phyloP scores from a whole-genome alignment of 2,888 invertebrate genomes.

The Callyntrura sp. region DNA sequence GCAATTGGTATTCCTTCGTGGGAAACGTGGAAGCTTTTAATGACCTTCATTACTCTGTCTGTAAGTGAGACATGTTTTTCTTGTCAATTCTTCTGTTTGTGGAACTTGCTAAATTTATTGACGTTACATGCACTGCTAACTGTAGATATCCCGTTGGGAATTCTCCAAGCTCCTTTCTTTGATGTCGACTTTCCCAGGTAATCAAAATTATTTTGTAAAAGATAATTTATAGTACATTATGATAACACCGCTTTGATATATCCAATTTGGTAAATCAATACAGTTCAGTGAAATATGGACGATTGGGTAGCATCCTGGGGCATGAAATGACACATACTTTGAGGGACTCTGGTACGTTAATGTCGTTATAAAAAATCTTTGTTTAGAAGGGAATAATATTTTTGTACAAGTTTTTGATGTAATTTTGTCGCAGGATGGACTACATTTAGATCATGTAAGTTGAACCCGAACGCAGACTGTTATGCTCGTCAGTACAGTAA shows the following conservation, averaged over 20 bases:
- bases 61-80: not conserved
- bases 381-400: not conserved
- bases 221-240: too few species aligned
- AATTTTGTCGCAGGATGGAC: conserved; percentile 80
- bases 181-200: too few species aligned
- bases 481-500: conserved; percentile 73
- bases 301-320: conserved; percentile 75
- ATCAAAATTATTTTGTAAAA: too few species aligned
- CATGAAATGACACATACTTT: conserved; percentile 74
- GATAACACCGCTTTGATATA: too few species aligned
- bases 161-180: conserved; percentile 78
- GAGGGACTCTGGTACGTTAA: not conserved
- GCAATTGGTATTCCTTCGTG: conserved; percentile 78
- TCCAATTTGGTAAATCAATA: too few species aligned
- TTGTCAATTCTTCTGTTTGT: too few species aligned
- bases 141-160: conserved; percentile 77
- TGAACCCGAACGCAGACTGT: conserved; percentile 73
- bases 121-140: not conserved
- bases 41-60: conserved; percentile 25
- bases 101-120: too few species aligned
- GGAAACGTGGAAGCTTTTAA: conserved; percentile 79
- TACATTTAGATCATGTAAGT: too few species aligned
- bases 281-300: conserved; percentile 77
- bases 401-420: too few species aligned
- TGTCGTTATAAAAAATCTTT: not conserved